Conservation (phyloP, 1,140 invertebrate species). For the Heliothis virescens region DNA sequence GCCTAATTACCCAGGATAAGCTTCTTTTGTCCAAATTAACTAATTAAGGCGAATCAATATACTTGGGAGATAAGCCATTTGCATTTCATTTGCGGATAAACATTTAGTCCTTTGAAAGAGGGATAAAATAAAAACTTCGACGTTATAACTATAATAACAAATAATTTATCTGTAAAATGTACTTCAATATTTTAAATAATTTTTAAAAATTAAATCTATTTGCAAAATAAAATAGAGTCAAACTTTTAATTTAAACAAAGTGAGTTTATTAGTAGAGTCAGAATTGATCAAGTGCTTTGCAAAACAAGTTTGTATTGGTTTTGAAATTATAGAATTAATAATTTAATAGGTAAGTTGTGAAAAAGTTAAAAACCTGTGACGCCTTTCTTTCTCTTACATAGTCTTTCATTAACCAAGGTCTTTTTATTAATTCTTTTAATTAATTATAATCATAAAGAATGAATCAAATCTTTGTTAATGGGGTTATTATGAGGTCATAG, state of each 20-base stretch:
- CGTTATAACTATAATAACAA: too few species aligned
- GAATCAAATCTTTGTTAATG: too few species aligned
- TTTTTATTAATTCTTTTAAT: too few species aligned
- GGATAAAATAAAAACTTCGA: too few species aligned
- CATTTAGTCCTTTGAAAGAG: background rate
- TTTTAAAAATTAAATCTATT: background rate
- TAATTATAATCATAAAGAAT: too few species aligned
- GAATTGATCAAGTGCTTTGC: conserved; percentile 4
- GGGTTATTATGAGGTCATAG: too few species aligned
- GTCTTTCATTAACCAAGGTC: too few species aligned
- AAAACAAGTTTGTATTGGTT: background rate
- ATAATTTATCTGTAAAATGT: too few species aligned
- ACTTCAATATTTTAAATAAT: too few species aligned
- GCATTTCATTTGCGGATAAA: conserved; percentile 8
- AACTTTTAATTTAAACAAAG: conserved; percentile 10
- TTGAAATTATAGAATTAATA: background rate
- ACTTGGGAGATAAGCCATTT: background rate
- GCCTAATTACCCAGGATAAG: background rate
- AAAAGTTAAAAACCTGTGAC: too few species aligned
- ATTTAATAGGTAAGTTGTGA: too few species aligned
- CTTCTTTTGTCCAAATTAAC: background rate
- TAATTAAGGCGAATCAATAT: conserved; percentile 17
- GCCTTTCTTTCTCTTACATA: too few species aligned
- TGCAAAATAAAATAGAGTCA: background rate
- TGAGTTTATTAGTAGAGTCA: conserved; percentile 1